phyloP scores from a whole-genome alignment of 2,888 invertebrate genomes.

The Troides oblongomaculatus region DNA sequence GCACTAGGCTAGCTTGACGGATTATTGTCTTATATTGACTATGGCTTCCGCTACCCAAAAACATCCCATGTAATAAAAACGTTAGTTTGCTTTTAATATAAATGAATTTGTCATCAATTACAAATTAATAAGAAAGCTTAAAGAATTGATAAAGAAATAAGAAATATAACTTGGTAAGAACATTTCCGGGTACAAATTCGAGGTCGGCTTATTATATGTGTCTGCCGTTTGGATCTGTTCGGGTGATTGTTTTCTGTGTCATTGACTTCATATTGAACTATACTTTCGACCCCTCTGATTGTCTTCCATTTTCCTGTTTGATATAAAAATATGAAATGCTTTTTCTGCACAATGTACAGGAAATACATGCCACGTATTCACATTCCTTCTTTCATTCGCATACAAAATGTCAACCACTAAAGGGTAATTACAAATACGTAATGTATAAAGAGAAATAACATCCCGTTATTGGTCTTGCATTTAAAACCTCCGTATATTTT shows the following conservation, averaged over 20 bases:
- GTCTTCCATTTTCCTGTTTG: background rate
- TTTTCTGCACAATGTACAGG: background rate
- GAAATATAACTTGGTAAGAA: background rate
- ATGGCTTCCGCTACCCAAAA: too few relatives aligned
- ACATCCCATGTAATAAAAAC: background rate
- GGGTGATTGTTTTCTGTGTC: conserved; percentile 13
- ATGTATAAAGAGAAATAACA: too few relatives aligned
- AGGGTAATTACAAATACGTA: too few relatives aligned
- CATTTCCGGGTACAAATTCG: conserved; percentile 2
- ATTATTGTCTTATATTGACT: too few relatives aligned
- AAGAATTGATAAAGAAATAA: background rate
- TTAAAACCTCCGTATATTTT: too few relatives aligned
- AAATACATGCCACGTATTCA: background rate
- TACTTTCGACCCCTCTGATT: background rate
- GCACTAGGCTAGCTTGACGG: too few relatives aligned
- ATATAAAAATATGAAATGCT: background rate
- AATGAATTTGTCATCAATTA: background rate
- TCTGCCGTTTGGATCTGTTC: background rate
- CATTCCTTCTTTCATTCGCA: background rate
- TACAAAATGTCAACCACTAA: background rate
- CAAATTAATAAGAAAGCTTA: background rate
- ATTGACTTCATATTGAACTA: conserved; percentile 6
- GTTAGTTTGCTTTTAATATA: background rate
- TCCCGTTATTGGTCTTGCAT: too few relatives aligned
- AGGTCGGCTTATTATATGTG: conserved; percentile 4